These are phyloP conservation scores for Troides oblongomaculatus DNA, from an alignment of 2,888 invertebrate genomes.

Conservation along the genomic window DNA sequence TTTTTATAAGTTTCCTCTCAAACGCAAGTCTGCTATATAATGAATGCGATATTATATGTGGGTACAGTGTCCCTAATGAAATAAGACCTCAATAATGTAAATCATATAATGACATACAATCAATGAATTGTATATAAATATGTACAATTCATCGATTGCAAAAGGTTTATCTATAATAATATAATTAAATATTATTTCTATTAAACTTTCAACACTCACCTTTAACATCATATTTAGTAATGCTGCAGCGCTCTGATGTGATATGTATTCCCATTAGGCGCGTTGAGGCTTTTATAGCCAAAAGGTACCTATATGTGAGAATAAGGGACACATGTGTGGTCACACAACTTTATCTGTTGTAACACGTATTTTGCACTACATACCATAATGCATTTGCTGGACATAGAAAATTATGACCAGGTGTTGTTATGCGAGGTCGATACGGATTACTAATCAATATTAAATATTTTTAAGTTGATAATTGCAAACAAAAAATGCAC, in stretches of 20 bases:
- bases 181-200: not conserved
- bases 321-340: slow-evolving; percentile 50
- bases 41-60: too few species aligned
- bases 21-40: too few species aligned
- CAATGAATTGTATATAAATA: too few species aligned
- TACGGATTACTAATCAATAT: not conserved
- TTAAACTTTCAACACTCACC: slow-evolving; percentile 50
- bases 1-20: too few species aligned
- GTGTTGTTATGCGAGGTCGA: slow-evolving; percentile 38
- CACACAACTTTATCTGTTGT: slow-evolving; percentile 38
- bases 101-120: too few species aligned
- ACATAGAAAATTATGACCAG: slow-evolving; percentile 38
- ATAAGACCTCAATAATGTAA: too few species aligned
- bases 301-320: slow-evolving; percentile 42
- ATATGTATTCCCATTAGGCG: slow-evolving; percentile 47
- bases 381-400: slow-evolving; percentile 27
- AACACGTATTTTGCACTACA: slow-evolving; percentile 4
- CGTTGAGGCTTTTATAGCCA: slow-evolving; percentile 62
- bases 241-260: slow-evolving; percentile 50
- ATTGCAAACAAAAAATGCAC: too few species aligned
- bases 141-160: too few species aligned
- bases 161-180: too few species aligned
- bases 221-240: slow-evolving; percentile 60
- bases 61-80: too few species aligned
- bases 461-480: too few species aligned